These are phyloP conservation scores for Cyprinodon tularosa DNA, from an alignment of 2,113 vertebrate species.

Conservation along the genomic window DNA sequence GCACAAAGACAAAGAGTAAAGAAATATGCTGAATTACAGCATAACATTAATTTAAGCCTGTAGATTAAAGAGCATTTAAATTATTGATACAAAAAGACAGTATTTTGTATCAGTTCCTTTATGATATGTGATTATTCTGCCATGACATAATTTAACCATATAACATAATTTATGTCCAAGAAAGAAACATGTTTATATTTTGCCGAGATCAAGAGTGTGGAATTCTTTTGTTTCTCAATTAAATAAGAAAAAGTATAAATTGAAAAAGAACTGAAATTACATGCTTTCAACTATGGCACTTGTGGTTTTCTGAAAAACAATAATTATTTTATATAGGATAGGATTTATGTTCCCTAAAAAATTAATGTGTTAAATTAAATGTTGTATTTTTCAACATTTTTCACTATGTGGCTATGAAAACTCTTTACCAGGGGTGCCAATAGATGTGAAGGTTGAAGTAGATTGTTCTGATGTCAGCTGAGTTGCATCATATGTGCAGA, in stretches of 20 bases:
- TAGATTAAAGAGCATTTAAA: too few relatives aligned
- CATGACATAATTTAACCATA: too few relatives aligned
- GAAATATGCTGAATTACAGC: too few relatives aligned
- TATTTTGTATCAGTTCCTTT: too few relatives aligned
- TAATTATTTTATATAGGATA: background rate
- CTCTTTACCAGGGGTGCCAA: background rate
- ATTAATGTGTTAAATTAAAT: background rate
- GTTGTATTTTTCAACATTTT: background rate
- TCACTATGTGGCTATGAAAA: background rate
- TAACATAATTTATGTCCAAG: too few relatives aligned
- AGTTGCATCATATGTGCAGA: background rate
- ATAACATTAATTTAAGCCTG: too few relatives aligned
- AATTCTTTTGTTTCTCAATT: background rate
- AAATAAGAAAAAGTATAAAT: background rate
- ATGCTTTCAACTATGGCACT: background rate
- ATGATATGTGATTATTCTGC: too few relatives aligned
- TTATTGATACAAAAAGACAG: too few relatives aligned
- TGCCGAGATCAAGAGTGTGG: too few relatives aligned
- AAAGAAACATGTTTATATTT: too few relatives aligned
- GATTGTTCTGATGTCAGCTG: background rate
- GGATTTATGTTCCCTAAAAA: too few relatives aligned
- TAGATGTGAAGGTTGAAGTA: background rate
- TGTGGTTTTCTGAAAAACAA: background rate
- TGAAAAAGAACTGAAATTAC: background rate
- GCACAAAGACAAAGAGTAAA: too few relatives aligned